phyloP scores from a whole-genome alignment of 64 coral and sea anemone species.

The Actinia tenebrosa region DNA sequence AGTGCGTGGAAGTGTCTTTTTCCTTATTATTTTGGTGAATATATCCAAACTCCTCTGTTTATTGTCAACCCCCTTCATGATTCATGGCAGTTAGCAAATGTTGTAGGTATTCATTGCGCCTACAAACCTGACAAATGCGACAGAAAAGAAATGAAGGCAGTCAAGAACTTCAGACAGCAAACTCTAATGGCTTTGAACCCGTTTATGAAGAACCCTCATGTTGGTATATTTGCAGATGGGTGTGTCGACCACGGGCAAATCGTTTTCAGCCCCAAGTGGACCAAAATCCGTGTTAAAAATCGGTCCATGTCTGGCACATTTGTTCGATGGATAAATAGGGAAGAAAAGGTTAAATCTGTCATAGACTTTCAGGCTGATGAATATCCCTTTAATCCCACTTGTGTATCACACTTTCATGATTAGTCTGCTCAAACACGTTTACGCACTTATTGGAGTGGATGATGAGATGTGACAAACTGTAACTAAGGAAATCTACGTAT shows the following conservation, averaged over 20 bases:
- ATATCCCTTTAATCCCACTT: conserved; percentile 46
- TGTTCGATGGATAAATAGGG: conserved; percentile 15
- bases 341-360: not conserved
- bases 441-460: not conserved
- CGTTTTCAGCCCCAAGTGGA: conserved; percentile 42
- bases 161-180: conserved; percentile 47
- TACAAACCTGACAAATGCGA: conserved; percentile 31
- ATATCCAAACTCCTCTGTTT: conserved; percentile 55
- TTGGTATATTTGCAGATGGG: conserved; percentile 60
- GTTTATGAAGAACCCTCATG: conserved; percentile 23
- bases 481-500: too few species aligned
- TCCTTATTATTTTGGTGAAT: conserved; percentile 66
- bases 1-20: conserved; percentile 81
- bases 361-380: conserved; percentile 30
- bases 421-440: not conserved
- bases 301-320: conserved; percentile 42
- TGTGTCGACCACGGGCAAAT: conserved; percentile 85
- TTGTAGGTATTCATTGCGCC: conserved; percentile 58
- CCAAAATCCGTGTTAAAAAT: conserved; percentile 24
- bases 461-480: too few species aligned
- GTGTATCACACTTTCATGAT: conserved; percentile 9
- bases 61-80: conserved; percentile 77
- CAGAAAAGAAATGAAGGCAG: conserved; percentile 51
- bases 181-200: conserved; percentile 69
- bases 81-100: conserved; percentile 76